Conservation (phyloP, 2,797 vertebrate genomes). For the Artibeus jamaicensis region DNA sequence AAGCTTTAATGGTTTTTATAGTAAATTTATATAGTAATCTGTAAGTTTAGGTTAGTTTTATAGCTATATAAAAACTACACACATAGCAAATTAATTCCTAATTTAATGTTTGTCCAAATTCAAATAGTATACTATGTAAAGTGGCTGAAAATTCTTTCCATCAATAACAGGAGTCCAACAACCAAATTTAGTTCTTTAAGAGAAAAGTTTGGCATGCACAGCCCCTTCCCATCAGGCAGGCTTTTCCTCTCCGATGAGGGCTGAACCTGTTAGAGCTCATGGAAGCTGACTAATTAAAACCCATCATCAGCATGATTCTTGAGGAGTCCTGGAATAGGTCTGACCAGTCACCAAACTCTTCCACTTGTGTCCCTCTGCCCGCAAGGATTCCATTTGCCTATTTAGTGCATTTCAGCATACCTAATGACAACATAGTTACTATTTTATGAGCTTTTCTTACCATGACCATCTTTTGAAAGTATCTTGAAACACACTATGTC, state of each 20-base stretch:
- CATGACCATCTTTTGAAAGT: background rate
- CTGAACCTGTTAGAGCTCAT: background rate
- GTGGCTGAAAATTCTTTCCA: slow-evolving; percentile 48
- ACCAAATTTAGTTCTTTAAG: background rate
- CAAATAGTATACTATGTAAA: slow-evolving; percentile 51
- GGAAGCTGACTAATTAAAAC: background rate
- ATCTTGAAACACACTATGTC: background rate
- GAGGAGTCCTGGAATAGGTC: background rate
- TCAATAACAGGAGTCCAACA: slow-evolving; percentile 17
- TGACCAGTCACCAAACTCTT: background rate
- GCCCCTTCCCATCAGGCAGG: background rate
- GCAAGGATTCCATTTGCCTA: background rate
- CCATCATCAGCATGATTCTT: background rate
- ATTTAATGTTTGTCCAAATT: slow-evolving; percentile 61
- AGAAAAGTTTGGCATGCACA: background rate
- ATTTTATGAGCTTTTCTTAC: background rate
- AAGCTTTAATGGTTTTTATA: slow-evolving; percentile 57
- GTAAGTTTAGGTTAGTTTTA: slow-evolving; percentile 64
- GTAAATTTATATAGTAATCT: slow-evolving; percentile 62
- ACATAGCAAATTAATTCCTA: slow-evolving; percentile 57
- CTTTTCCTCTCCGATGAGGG: background rate
- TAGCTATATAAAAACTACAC: slow-evolving; percentile 52
- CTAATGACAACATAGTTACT: background rate
- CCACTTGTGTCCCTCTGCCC: background rate
- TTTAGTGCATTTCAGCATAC: background rate